Base-by-base conservation (phyloP, 2,113 vertebrate genomes). In the Tor tambroides region DNA sequence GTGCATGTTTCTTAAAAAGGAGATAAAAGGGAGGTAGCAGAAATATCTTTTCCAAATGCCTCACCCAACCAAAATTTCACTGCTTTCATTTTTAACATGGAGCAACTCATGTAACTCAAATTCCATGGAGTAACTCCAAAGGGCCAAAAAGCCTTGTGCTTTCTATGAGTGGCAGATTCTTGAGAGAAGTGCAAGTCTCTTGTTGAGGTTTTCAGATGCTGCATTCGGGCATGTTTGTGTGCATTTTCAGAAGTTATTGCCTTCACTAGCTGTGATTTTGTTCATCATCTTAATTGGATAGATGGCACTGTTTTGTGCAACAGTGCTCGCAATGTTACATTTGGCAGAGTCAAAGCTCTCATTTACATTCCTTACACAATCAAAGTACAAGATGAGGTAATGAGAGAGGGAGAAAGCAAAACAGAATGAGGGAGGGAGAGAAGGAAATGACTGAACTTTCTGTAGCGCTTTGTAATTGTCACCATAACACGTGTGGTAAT, bases 341-440 rank as follows among this genome's bases (percentile, higher is more conserved):
- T 63, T 49, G 17, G 88, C 61, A 61, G 54, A 89, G 85, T 87
- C 81, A 89, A 89, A 85, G 85, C 81, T 84, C 88, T 89, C 85
- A 85, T 89, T 87, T 89, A 72, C 77, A 76, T 86, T 74, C 81
- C 84, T 89, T 89, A 87, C 91, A 89, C 74, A 89, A 91, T 84
- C 88, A 91, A 87, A 83, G 89, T 35, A 79, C 77, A 59, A 76
- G 88, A 89, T 90, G 41, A 88, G 91, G 89, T 86, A 80, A 86
- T 86, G 90, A 91, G 76, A 91, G 88, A 90, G 89, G 81, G 89
- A 91, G 91, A 87, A 75, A 85, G 81, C 65, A 63, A 78, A 41
- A 86, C 56, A 87, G 86, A 87, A 81, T 32, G 5, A 86, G 75
- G 26, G 88, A 85, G 59, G 59, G 77, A 80, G 46, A 76, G 26